These are phyloP conservation scores for Bambusicola thoracicus DNA, from an alignment of 2,113 vertebrate species.

Conservation along the genomic window DNA sequence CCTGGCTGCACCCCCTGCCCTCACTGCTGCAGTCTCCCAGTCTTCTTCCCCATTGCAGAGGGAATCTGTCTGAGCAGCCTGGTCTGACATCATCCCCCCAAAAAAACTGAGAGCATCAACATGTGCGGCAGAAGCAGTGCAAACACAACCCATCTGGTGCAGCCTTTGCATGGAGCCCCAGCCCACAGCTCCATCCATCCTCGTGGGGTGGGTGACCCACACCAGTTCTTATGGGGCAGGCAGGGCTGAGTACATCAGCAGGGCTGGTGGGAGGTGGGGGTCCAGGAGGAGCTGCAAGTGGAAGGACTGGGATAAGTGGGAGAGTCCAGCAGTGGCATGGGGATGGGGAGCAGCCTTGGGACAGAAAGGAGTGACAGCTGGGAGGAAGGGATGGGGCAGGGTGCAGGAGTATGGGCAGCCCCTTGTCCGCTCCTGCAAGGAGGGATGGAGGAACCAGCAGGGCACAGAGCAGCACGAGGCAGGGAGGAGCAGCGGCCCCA, in stretches of 20 bases:
- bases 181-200: not conserved
- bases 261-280: not conserved
- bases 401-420: not conserved
- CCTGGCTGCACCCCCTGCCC: accelerated
- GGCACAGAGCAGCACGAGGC: not conserved
- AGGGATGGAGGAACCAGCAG: too few species aligned
- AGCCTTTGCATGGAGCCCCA: not conserved
- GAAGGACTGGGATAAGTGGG: not conserved
- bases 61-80: not conserved
- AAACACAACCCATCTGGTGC: not conserved
- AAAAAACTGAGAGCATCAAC: not conserved
- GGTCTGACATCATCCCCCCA: not conserved
- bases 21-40: not conserved
- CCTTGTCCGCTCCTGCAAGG: not conserved
- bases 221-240: not conserved
- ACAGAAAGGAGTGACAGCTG: accelerated
- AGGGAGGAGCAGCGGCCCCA: not conserved
- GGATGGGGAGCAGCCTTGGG: not conserved
- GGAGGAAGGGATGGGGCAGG: not conserved
- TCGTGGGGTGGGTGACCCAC: not conserved
- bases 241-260: not conserved
- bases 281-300: not conserved
- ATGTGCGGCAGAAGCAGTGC: not conserved
- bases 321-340: not conserved
- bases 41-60: not conserved